Evolutionary conservation across 2,113 vertebrate species (phyloP).

Genomic region (Lepus americanus): DNA sequence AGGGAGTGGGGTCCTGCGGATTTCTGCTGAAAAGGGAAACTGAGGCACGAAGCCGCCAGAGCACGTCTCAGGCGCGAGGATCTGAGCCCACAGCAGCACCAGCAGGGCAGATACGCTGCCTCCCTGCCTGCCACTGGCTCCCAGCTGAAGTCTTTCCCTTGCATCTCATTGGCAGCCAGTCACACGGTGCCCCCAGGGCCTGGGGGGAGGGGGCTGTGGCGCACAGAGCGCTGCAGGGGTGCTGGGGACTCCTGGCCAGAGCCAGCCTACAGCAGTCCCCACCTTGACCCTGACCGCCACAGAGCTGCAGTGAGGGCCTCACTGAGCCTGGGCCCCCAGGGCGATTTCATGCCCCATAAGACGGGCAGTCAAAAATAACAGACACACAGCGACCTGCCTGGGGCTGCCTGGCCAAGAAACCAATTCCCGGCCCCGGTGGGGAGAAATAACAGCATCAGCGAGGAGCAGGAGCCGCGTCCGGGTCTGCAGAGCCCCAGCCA

Average conservation of each 20-base stretch:
- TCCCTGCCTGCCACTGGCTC: too few relatives aligned
- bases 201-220: not conserved
- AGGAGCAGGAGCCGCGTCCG: not conserved
- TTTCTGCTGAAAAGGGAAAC: conserved; percentile 23
- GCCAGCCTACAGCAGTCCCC: not conserved
- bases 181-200: accelerated
- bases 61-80: not conserved
- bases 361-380: conserved; percentile 65
- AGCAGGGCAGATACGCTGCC: not conserved
- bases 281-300: not conserved
- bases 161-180: accelerated
- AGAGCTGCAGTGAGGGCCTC: not conserved
- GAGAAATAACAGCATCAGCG: conserved; percentile 61
- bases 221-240: not conserved
- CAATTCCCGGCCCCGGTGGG: conserved; percentile 61
- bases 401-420: conserved; percentile 68
- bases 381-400: conserved; percentile 39
- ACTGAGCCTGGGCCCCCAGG: accelerated
- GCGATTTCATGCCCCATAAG: conserved; percentile 71
- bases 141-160: not conserved
- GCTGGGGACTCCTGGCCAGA: not conserved
- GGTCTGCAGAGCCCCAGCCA: conserved; percentile 65
- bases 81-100: not conserved
- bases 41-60: not conserved
- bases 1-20: not conserved